Evolutionary conservation across 2,113 vertebrate genomes (phyloP).

Genomic region (Myotis lucifugus): DNA sequence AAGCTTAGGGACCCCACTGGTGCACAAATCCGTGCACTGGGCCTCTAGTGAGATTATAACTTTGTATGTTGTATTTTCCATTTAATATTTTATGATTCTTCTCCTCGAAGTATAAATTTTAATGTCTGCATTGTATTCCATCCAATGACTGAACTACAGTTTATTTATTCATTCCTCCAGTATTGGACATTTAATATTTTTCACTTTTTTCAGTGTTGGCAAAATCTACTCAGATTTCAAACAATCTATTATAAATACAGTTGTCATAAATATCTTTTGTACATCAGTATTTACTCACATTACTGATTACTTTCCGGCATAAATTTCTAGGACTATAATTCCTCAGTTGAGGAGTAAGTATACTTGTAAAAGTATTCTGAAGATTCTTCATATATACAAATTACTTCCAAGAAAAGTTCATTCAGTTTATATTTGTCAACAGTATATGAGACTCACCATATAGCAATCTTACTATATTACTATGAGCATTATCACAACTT

Average conservation of each 20-base stretch:
- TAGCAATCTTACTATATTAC: background rate
- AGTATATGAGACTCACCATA: background rate
- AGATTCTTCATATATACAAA: background rate
- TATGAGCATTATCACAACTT: background rate
- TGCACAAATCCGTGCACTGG: too few species aligned
- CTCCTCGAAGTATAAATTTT: background rate
- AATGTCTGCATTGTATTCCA: background rate
- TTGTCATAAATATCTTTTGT: background rate
- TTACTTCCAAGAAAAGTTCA: background rate
- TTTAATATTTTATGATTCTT: constrained; percentile 1
- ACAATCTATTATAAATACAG: constrained; percentile 14
- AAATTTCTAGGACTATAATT: background rate
- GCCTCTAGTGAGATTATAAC: background rate
- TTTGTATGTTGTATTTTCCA: background rate
- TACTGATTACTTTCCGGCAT: background rate
- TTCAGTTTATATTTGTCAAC: background rate
- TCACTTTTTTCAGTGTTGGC: background rate
- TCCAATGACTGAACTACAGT: background rate
- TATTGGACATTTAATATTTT: constrained; percentile 13
- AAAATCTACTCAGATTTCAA: constrained; percentile 15
- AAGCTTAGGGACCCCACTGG: too few species aligned
- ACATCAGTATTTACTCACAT: background rate
- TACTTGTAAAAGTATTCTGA: background rate
- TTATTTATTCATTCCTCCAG: background rate
- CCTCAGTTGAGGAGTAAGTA: background rate